These are phyloP conservation scores for Alcedo quadribrachys DNA, from an alignment of 2,797 vertebrate genomes.

Conservation along the genomic window DNA sequence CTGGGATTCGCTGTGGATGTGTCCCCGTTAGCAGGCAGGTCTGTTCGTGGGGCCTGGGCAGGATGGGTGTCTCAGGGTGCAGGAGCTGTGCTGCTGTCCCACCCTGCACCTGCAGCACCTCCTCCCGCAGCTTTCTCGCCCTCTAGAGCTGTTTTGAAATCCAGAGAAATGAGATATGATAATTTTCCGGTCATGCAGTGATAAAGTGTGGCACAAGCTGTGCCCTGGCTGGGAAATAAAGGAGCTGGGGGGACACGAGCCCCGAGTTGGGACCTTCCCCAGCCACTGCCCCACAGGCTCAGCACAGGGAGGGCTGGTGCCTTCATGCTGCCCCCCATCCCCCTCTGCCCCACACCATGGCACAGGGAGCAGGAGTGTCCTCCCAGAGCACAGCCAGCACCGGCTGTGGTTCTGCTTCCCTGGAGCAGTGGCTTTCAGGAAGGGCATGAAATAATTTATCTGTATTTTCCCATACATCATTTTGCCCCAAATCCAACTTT, in stretches of 20 bases:
- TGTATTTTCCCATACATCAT: background rate
- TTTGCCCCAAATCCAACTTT: slow-evolving; percentile 50
- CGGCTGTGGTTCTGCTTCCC: accelerated
- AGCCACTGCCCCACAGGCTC: accelerated
- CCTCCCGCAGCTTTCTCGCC: background rate
- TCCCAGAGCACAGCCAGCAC: accelerated
- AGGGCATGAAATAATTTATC: background rate
- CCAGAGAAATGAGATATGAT: background rate
- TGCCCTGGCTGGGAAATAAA: background rate
- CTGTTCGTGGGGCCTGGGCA: background rate
- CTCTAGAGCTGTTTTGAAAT: slow-evolving; percentile 23
- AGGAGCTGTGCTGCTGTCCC: accelerated
- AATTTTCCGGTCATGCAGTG: background rate
- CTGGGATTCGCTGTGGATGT: background rate
- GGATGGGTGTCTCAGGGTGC: background rate
- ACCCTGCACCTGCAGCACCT: slow-evolving; percentile 23
- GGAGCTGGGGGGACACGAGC: background rate
- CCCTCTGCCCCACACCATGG: accelerated
- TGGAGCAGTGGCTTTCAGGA: background rate
- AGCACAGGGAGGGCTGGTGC: accelerated
- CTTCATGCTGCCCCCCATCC: accelerated
- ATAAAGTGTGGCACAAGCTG: slow-evolving; percentile 45
- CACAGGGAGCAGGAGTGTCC: accelerated
- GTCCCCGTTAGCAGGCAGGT: background rate
- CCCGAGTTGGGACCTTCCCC: background rate